Percentiles rank a stretch among this genome's conserved stretches.
Conservation (phyloP, 2,113 vertebrate genomes). For the Isichthys henryi region DNA sequence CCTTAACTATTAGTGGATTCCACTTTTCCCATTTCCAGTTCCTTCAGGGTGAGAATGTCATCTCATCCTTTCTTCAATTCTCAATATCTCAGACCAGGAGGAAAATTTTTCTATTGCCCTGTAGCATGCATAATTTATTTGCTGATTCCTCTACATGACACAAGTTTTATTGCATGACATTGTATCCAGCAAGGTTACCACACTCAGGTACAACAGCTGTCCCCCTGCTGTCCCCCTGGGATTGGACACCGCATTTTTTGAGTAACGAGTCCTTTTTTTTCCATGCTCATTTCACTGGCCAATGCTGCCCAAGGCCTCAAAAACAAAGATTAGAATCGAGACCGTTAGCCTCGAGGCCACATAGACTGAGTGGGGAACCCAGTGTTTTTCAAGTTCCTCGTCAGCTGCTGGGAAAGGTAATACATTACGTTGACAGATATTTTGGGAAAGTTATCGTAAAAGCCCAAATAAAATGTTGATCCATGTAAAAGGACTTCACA, state of each 20-base stretch:
- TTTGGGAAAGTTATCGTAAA: slow-evolving; percentile 1
- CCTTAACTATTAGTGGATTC: not conserved
- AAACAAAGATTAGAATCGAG: not conserved
- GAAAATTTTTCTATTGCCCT: not conserved
- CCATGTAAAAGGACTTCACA: slow-evolving; percentile 1
- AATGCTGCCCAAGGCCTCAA: not conserved
- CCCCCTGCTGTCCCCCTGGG: not conserved
- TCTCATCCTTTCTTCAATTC: not conserved
- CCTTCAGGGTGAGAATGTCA: not conserved
- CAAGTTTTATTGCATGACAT: slow-evolving; percentile 6
- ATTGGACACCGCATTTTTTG: not conserved
- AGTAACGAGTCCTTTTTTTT: not conserved
- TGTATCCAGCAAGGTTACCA: not conserved
- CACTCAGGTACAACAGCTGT: not conserved
- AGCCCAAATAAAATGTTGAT: slow-evolving; percentile 6
- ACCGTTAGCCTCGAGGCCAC: not conserved
- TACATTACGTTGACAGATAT: not conserved
- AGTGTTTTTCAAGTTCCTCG: not conserved
- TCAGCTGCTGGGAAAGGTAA: not conserved
- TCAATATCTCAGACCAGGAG: not conserved
- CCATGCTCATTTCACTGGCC: not conserved
- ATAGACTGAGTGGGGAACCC: not conserved
- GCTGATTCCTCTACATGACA: not conserved
- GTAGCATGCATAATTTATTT: not conserved
- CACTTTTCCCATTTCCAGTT: not conserved